These are phyloP conservation scores for Gallinago jamesoni DNA, from an alignment of 2,113 vertebrate species.

Conservation along the genomic window DNA sequence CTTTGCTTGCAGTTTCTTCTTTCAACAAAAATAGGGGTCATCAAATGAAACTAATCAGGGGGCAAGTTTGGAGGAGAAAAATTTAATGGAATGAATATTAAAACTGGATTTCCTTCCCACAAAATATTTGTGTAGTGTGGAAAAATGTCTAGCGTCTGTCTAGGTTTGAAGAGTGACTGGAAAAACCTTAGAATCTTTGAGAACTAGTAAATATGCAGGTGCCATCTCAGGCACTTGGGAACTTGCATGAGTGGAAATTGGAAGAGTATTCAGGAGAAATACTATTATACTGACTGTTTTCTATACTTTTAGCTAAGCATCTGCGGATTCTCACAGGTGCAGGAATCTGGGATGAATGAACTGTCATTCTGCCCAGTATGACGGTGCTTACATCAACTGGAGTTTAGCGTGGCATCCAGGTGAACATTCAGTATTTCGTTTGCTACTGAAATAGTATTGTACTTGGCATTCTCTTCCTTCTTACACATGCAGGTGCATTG, in stretches of 20 bases:
- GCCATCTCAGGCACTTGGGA: not conserved
- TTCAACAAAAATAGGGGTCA: not conserved
- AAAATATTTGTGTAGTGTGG: not conserved
- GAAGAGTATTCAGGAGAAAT: not conserved
- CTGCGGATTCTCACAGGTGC: not conserved
- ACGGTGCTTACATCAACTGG: not conserved
- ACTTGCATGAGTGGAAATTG: not conserved
- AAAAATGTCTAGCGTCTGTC: not conserved
- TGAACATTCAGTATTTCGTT: not conserved
- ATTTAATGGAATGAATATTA: not conserved
- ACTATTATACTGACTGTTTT: not conserved
- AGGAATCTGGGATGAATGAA: not conserved
- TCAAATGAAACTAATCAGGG: not conserved
- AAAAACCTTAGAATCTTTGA: not conserved
- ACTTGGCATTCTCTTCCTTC: not conserved
- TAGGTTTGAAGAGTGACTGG: not conserved
- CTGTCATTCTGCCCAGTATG: accelerated
- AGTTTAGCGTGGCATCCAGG: not conserved
- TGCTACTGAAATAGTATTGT: not conserved
- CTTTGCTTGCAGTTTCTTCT: not conserved
- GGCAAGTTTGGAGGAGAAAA: not conserved
- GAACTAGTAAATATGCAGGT: not conserved
- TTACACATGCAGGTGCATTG: not conserved
- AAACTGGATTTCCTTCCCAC: not conserved
- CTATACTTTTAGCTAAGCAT: not conserved